These are phyloP conservation scores for Synergus gifuensis DNA, from an alignment of 2,888 invertebrate species.

Conservation along the genomic window DNA sequence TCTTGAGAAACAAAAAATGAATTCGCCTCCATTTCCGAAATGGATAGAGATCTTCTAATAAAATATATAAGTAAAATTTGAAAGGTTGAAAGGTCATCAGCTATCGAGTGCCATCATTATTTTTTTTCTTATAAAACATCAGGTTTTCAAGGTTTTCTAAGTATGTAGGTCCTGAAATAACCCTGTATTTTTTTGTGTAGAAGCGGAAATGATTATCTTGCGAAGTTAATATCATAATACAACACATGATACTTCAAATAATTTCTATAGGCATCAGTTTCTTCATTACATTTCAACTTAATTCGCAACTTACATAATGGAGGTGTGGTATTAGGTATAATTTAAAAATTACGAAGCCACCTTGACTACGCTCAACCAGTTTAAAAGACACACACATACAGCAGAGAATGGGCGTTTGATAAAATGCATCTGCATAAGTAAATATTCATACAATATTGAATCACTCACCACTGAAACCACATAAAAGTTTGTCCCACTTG, in stretches of 20 bases:
- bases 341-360: background rate
- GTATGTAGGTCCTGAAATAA: too few relatives aligned
- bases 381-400: background rate
- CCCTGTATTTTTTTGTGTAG: background rate
- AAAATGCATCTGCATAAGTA: constrained; percentile 16
- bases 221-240: too few relatives aligned
- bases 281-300: background rate
- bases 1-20: background rate
- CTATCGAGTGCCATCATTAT: too few relatives aligned
- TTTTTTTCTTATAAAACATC: too few relatives aligned
- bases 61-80: too few relatives aligned
- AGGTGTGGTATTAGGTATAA: background rate
- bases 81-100: too few relatives aligned
- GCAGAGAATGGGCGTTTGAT: constrained; percentile 22
- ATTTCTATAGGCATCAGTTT: background rate
- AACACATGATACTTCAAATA: constrained; percentile 2
- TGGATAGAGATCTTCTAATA: too few relatives aligned
- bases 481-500: constrained; percentile 88
- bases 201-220: background rate
- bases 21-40: too few relatives aligned
- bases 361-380: constrained; percentile 14
- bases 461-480: constrained; percentile 85
- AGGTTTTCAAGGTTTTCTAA: too few relatives aligned
- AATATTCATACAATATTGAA: constrained; percentile 7
- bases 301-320: constrained; percentile 18